Percentiles rank a stretch among this genome's conserved stretches.
These are phyloP conservation scores for Rhimphoctona megacephalus DNA, from an alignment of 2,888 invertebrate species.

Conservation along the genomic window DNA sequence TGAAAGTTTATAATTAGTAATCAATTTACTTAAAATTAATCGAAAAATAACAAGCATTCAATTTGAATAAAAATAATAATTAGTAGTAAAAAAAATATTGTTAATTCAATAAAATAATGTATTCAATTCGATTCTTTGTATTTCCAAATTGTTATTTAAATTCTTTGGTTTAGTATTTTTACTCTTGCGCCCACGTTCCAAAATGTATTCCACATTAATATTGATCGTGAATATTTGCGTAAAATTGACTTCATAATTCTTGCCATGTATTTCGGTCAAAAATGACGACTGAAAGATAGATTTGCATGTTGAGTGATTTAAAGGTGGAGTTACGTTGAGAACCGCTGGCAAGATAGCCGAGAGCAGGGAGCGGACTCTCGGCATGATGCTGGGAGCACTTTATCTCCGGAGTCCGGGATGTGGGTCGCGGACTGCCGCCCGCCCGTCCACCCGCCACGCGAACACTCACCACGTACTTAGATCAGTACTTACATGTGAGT, in stretches of 20 bases:
- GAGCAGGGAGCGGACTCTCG: constrained; percentile 77
- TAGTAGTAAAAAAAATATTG: neutral
- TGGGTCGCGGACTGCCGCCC: constrained; percentile 83
- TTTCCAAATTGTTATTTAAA: neutral
- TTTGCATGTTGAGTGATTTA: constrained; percentile 52
- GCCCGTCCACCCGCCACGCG: constrained; percentile 78
- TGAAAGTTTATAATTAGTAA: neutral
- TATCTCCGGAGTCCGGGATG: constrained; percentile 81
- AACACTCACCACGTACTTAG: constrained; percentile 78
- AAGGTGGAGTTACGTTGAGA: constrained; percentile 83
- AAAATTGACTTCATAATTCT: neutral
- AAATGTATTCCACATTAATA: neutral
- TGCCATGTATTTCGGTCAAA: neutral
- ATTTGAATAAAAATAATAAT: neutral
- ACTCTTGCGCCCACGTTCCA: neutral
- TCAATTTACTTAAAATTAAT: neutral
- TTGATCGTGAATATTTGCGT: neutral
- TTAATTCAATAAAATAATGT: neutral
- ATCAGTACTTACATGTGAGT: constrained; percentile 42
- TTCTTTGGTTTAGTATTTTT: neutral
- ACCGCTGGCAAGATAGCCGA: constrained; percentile 76
- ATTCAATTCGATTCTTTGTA: neutral
- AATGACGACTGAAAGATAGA: neutral
- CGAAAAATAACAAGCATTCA: neutral
- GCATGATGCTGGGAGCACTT: constrained; percentile 77